phyloP scores from a whole-genome alignment of 92 coral and sea anemone genomes.

The Porites divaricata region DNA sequence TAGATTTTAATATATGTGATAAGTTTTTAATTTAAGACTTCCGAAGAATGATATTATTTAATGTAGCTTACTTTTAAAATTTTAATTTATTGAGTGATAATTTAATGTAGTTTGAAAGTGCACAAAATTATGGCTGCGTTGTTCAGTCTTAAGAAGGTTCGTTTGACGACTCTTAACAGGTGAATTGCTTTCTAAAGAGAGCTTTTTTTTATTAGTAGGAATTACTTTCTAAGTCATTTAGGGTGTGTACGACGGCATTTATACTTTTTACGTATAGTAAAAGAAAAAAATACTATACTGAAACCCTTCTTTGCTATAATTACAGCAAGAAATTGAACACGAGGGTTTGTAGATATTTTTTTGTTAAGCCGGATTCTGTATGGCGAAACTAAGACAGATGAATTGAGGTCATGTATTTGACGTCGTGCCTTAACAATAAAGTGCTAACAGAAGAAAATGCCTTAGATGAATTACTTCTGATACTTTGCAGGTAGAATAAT shows the following conservation, averaged over 20 bases:
- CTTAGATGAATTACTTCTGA: no score
- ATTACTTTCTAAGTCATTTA: conserved; percentile 9
- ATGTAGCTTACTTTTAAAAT: conserved; percentile 17
- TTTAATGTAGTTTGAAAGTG: neutral
- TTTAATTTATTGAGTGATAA: conserved; percentile 25
- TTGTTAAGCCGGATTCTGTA: neutral
- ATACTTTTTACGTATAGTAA: neutral
- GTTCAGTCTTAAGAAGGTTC: conserved; percentile 3
- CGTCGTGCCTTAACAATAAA: no score
- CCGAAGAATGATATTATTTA: conserved; percentile 30
- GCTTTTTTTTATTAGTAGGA: neutral
- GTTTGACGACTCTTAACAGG: neutral
- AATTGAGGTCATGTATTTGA: neutral
- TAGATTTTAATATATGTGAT: conserved; percentile 29
- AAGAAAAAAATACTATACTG: neutral
- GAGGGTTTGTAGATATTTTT: neutral
- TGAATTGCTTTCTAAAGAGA: neutral
- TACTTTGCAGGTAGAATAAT: no score
- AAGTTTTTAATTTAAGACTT: conserved; percentile 15
- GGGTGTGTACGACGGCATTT: neutral
- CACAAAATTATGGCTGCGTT: neutral
- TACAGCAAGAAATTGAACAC: neutral
- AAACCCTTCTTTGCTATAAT: neutral
- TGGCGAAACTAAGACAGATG: neutral
- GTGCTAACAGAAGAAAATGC: no score